phyloP scores from a whole-genome alignment of 2,113 vertebrate species.

The Hoplias malabaricus region DNA sequence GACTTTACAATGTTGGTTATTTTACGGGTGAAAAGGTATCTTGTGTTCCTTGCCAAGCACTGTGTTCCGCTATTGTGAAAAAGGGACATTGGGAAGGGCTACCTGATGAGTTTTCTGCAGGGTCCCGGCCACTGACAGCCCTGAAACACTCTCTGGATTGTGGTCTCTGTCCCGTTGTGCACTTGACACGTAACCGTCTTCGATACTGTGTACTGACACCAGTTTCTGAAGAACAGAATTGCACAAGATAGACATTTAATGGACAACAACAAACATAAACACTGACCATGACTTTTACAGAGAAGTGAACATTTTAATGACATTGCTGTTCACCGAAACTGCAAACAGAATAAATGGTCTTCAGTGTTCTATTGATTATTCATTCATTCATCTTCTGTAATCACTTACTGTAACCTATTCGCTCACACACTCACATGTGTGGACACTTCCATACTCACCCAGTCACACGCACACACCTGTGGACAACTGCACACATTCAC shows the following conservation, averaged over 20 bases:
- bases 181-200: slow-evolving; percentile 91
- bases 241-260: neutral
- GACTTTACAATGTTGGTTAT: neutral
- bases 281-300: neutral
- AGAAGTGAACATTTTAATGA: neutral
- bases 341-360: no score
- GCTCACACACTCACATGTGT: no score
- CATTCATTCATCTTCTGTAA: no score
- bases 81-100: slow-evolving; percentile 39
- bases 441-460: no score
- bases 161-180: slow-evolving; percentile 90
- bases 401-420: no score
- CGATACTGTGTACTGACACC: slow-evolving; percentile 91
- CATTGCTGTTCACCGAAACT: no score
- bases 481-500: no score
- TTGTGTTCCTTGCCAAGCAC: neutral
- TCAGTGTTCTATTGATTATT: no score
- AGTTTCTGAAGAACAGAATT: slow-evolving; percentile 80
- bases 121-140: slow-evolving; percentile 95
- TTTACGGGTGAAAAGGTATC: neutral
- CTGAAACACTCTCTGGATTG: slow-evolving; percentile 91
- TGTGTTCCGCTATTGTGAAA: neutral
- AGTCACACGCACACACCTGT: no score
- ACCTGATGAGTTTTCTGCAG: slow-evolving; percentile 93
- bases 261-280: neutral